These are phyloP conservation scores for Psittacula cyanocephala DNA, from an alignment of 2,113 vertebrate species.

Conservation along the genomic window DNA sequence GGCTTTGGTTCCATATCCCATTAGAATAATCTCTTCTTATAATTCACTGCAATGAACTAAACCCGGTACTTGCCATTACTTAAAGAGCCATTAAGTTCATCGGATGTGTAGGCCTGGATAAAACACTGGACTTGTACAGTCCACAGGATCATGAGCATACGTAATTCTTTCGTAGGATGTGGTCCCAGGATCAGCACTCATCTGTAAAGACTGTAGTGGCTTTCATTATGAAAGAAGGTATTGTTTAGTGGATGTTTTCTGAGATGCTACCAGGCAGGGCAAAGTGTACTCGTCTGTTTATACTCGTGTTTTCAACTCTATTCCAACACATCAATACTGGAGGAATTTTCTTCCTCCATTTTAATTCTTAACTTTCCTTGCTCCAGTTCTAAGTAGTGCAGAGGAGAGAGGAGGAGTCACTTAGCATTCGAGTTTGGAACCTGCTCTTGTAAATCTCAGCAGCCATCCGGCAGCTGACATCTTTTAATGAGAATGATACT, in stretches of 20 bases:
- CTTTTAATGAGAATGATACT: constrained; percentile 30
- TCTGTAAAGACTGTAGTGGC: not conserved
- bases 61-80: not conserved
- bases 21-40: not conserved
- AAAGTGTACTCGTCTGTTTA: not conserved
- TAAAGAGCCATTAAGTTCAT: not conserved
- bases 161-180: not conserved
- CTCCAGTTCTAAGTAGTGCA: not conserved
- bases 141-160: not conserved
- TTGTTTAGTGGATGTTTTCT: not conserved
- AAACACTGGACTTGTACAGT: not conserved
- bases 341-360: not conserved
- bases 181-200: not conserved
- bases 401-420: not conserved
- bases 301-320: not conserved
- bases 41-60: not conserved
- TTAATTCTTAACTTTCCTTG: not conserved
- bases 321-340: not conserved
- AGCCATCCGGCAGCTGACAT: constrained; percentile 3
- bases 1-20: not conserved
- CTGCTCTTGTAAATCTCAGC: constrained; percentile 5
- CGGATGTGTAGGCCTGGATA: not conserved
- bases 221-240: not conserved
- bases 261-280: not conserved
- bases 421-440: not conserved